A percentile compares a stretch with the other conserved stretches of the same genome.
Conservation (phyloP, 2,888 invertebrate genomes). For the Ommatoiulus sabulosus region DNA sequence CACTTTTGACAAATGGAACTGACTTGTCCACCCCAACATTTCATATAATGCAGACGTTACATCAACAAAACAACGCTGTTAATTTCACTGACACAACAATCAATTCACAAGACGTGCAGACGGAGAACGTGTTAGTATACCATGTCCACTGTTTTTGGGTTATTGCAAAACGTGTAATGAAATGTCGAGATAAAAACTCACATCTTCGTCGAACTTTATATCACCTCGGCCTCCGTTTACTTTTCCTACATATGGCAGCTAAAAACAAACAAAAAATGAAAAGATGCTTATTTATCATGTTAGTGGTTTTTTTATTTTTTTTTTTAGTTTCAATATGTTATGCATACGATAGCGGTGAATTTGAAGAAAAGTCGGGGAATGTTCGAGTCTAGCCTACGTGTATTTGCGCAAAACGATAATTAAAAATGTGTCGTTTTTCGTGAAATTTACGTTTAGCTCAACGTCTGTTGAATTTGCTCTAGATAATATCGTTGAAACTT, state of each 20-base stretch:
- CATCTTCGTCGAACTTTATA: conserved; percentile 31
- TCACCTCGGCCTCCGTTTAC: conserved; percentile 36
- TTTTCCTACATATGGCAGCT: conserved; percentile 25
- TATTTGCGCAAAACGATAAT: too few relatives aligned
- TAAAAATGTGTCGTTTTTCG: too few relatives aligned
- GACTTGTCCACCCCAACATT: background rate
- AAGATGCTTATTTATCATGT: background rate
- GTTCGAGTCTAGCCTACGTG: too few relatives aligned
- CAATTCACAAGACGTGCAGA: background rate
- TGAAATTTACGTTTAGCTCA: too few relatives aligned
- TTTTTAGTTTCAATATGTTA: background rate
- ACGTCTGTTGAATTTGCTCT: too few relatives aligned
- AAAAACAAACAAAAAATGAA: conserved; percentile 1
- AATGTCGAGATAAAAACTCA: background rate
- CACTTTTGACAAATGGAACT: too few relatives aligned
- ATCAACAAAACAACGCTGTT: background rate
- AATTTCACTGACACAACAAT: background rate
- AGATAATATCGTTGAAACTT: too few relatives aligned
- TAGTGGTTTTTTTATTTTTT: background rate
- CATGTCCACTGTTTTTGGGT: background rate
- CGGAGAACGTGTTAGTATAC: background rate
- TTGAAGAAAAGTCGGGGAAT: too few relatives aligned
- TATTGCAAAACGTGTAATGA: conserved; percentile 13
- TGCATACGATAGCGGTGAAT: background rate
- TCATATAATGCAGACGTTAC: background rate